Base-by-base conservation (phyloP, 1,140 invertebrate species). In the Musca vetustissima region DNA sequence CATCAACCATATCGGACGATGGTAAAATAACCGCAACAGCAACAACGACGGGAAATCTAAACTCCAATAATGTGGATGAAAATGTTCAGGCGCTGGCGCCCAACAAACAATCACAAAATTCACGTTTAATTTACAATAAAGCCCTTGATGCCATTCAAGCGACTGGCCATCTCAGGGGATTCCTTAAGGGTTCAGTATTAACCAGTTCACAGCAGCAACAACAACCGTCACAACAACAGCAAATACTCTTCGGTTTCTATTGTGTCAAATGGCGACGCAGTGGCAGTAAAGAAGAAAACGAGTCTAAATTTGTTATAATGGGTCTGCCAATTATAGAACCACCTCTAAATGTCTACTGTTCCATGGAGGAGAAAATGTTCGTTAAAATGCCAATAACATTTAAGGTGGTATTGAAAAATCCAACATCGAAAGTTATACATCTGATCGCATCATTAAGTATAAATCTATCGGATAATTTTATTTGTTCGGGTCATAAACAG, bases 301-400 rank as follows among this genome's bases (percentile, higher is more conserved):
- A 83, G 69, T 80, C 80, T 9, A 83, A 83, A 70, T 82, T 83
- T 73, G 67, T 81, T 13, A 75, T 83, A 25, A 75, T 69, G 48
- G 79, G 80, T 9, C 36, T 82, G 28, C 73, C 79, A 1, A 78
- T 83, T 17, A 73, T 71, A 7, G 80, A 81, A 57, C 79, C 81
- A 21, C 78, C 79, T 8, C 59, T 83, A 9, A 83, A 83, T 67
- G 80, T 83, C 57, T 79, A 83, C 66, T 83, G 81, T 71, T 75
- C 77, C 50, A 79, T 81, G n/a, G 80, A 82, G 66, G 80, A 83
- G 70, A 81, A 79, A 72, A 78, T 83, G 76, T 83, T 80, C 57
- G 81, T 83, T 0, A 82, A 82, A 70, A 80, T 82, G 76, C 79
- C 81, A 47, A 79, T 83, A 73, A 75, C 77, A 0, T 76, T 81